Evolutionary conservation across 2,888 invertebrate species (phyloP).

Genomic region (Erannis defoliaria): DNA sequence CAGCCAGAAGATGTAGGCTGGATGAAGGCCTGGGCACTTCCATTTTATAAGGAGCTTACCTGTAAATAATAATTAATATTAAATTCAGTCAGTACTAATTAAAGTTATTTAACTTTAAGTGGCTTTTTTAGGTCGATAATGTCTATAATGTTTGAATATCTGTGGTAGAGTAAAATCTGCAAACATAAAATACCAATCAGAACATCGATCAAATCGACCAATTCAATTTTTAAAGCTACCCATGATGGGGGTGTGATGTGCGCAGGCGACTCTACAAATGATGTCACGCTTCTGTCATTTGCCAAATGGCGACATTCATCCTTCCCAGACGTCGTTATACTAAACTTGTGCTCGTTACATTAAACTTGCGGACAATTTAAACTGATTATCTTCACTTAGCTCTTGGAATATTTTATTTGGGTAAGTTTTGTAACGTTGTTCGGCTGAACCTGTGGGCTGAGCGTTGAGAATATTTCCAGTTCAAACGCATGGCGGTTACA

Average conservation of each 20-base stretch:
- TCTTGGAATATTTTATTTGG: slow-evolving; percentile 46
- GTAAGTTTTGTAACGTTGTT: slow-evolving; percentile 16
- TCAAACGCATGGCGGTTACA: slow-evolving; percentile 16
- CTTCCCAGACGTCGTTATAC: slow-evolving; percentile 49
- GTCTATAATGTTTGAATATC: too few species aligned
- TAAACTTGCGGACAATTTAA: slow-evolving; percentile 52
- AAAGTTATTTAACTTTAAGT: too few species aligned
- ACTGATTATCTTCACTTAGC: slow-evolving; percentile 48
- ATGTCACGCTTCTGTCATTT: slow-evolving; percentile 57
- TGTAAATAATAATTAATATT: too few species aligned
- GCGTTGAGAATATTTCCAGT: slow-evolving; percentile 1
- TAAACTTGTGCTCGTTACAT: slow-evolving; percentile 46
- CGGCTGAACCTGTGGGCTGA: neutral
- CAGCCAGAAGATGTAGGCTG: too few species aligned
- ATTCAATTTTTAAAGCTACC: slow-evolving; percentile 11
- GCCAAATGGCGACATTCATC: slow-evolving; percentile 55
- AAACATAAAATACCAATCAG: neutral
- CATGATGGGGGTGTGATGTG: slow-evolving; percentile 31
- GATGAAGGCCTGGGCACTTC: too few species aligned
- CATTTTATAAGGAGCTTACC: too few species aligned
- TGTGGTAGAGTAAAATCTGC: too few species aligned
- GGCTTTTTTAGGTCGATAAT: too few species aligned
- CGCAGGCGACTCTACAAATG: slow-evolving; percentile 42
- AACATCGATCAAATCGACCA: neutral
- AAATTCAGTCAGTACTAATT: too few species aligned